Evolutionary conservation across 2,113 vertebrate genomes (phyloP), one percentile per base, ranked within the genome.

Genomic region (Thinocorus orbignyianus): DNA sequence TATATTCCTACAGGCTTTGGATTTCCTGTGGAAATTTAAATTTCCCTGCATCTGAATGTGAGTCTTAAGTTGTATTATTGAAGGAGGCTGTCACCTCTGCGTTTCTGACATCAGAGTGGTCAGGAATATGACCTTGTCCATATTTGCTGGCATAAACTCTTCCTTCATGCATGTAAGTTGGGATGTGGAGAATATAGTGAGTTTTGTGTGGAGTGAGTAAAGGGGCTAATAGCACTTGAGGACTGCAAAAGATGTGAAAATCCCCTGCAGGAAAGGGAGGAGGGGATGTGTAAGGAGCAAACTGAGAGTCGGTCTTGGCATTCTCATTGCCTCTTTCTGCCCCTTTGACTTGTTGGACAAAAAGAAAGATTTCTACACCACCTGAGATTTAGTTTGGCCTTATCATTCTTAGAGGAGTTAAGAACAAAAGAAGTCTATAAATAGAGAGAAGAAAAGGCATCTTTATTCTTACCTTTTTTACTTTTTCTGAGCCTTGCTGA

Each of bases 161-260:
- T 87, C 31, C 31, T 76, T 72, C 1, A 2, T 0, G 0, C 16
- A 13, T 54, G 7, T 13, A 35, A 18, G 17, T 5, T 89, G 44
- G 35, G 44, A 42, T 1, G 0, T 30, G 33, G 54, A 69, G 7
- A 39, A 71, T 62, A 35, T 17, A 17, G 4, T 35, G 79, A 69
- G 41, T 3, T 65, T n/a, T 55, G 2, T 3, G 6, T 51, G 44
- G 30, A 87, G 18, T 6, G 31, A 88, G 31, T 7, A 92, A 74
- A 85, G 19, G 14, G 23, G 8, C 80, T 90, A 65, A 48, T 17
- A 81, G 41, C 18, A 42, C 23, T 1, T 66, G 20, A 6, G n/a
- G 5, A 54, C 42, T 70, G 20, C 4, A 37, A 78, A 77, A 91
- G 41, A 24, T n/a, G 11, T 73, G 51, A 52, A 90, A 46, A 2